These are phyloP conservation scores for Nemopilema nomurai DNA, from an alignment of 30 jellyfish, hydroid and myxozoan genomes.

Conservation along the genomic window DNA sequence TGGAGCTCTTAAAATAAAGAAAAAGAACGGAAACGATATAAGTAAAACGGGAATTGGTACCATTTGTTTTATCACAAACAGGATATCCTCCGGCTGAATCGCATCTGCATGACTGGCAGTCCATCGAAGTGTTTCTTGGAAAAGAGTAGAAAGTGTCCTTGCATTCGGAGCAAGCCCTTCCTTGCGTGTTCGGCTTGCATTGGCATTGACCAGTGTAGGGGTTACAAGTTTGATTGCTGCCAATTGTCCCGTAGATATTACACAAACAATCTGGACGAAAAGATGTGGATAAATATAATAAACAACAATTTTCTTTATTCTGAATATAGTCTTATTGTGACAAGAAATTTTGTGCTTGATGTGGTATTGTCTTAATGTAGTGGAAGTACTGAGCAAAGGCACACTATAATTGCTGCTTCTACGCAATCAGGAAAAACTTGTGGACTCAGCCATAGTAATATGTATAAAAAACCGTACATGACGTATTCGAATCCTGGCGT, in stretches of 20 bases:
- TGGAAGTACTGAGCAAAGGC: too few species aligned
- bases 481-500: too few species aligned
- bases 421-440: too few species aligned
- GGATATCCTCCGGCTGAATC: constrained; percentile 89
- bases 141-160: constrained; percentile 74
- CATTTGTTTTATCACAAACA: constrained; percentile 71
- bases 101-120: constrained; percentile 84
- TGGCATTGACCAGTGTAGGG: constrained; percentile 91
- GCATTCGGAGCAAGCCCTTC: constrained; percentile 71
- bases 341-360: too few species aligned
- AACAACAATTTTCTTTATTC: too few species aligned
- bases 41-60: constrained; percentile 16
- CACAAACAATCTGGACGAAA: constrained; percentile 73
- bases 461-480: too few species aligned
- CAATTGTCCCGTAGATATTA: constrained; percentile 73
- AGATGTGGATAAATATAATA: neutral
- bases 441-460: too few species aligned
- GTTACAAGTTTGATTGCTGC: constrained; percentile 75
- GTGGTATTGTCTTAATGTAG: too few species aligned
- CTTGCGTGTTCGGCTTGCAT: constrained; percentile 69
- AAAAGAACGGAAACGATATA: too few species aligned
- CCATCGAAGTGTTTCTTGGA: constrained; percentile 66
- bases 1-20: too few species aligned
- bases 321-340: too few species aligned
- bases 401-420: too few species aligned